A percentile compares a stretch with the other conserved stretches of the same genome.
Conservation (phyloP, 2,888 invertebrate genomes). For the Myopa tessellatipennis region DNA sequence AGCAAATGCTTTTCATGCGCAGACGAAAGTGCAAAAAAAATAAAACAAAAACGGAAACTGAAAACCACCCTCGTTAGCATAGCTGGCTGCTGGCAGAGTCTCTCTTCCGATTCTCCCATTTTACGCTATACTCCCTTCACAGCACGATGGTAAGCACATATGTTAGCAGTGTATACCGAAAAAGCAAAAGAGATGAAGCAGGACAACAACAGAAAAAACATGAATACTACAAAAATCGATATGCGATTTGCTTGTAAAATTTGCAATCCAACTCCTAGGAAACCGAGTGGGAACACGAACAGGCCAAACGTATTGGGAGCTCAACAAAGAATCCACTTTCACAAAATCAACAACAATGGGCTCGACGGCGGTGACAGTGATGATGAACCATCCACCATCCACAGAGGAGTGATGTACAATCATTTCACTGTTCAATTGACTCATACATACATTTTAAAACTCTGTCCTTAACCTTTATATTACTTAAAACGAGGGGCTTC, state of each 20-base stretch:
- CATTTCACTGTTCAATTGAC: too few relatives aligned
- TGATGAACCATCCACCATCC: conserved; percentile 1
- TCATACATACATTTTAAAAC: too few relatives aligned
- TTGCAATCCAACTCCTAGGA: neutral
- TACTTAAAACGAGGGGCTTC: too few relatives aligned
- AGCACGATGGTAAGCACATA: neutral
- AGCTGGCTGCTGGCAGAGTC: neutral
- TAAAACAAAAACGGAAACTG: conserved; percentile 4
- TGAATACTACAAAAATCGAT: conserved; percentile 28
- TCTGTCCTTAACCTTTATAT: too few relatives aligned
- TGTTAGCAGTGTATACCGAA: neutral
- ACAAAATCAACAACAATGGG: conserved; percentile 19
- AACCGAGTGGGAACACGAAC: neutral
- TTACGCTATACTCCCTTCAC: neutral
- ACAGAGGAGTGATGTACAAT: too few relatives aligned
- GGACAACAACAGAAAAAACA: conserved; percentile 4
- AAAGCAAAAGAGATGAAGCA: neutral
- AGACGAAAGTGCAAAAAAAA: neutral
- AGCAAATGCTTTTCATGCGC: conserved; percentile 18
- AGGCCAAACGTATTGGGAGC: neutral
- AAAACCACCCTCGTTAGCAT: conserved; percentile 28
- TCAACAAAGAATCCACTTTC: conserved; percentile 27
- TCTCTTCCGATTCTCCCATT: neutral
- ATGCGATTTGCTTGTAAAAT: conserved; percentile 20
- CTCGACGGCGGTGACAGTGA: neutral